Conservation (phyloP, 1,140 invertebrate genomes). For the Atta cephalotes region DNA sequence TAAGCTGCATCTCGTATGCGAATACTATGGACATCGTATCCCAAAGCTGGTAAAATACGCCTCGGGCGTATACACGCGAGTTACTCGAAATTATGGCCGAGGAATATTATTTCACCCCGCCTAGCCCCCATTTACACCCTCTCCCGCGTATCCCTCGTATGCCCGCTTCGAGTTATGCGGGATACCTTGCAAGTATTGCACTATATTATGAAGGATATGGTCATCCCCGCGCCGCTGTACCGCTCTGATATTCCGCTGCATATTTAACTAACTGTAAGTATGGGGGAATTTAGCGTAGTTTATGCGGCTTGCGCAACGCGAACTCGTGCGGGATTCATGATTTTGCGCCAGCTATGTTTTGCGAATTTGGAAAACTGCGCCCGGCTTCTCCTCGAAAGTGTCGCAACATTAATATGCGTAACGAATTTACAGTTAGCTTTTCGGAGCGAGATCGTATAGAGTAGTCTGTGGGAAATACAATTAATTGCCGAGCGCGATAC, state of each 20-base stretch:
- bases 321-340: conserved; percentile 23
- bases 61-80: conserved; percentile 54
- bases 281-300: conserved; percentile 68
- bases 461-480: conserved; percentile 10
- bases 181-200: conserved; percentile 71
- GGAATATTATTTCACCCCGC: conserved; percentile 73
- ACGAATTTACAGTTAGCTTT: conserved; percentile 11
- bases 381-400: not conserved
- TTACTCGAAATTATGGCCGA: conserved; percentile 70
- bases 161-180: conserved; percentile 68
- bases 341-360: conserved; percentile 26
- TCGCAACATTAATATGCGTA: conserved; percentile 38
- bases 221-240: conserved; percentile 58
- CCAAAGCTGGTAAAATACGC: conserved; percentile 67
- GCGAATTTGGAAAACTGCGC: conserved; percentile 47
- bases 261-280: conserved; percentile 74
- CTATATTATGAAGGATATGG: conserved; percentile 71
- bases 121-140: conserved; percentile 17
- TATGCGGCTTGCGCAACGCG: conserved; percentile 35
- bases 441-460: not conserved
- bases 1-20: conserved; percentile 60
- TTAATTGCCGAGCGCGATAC: not conserved
- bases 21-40: conserved; percentile 70
- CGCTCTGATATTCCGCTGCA: conserved; percentile 70
- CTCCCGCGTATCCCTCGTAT: conserved; percentile 42